Conservation (phyloP, 2,888 invertebrate species). For the Schizotus pectinicornis region DNA sequence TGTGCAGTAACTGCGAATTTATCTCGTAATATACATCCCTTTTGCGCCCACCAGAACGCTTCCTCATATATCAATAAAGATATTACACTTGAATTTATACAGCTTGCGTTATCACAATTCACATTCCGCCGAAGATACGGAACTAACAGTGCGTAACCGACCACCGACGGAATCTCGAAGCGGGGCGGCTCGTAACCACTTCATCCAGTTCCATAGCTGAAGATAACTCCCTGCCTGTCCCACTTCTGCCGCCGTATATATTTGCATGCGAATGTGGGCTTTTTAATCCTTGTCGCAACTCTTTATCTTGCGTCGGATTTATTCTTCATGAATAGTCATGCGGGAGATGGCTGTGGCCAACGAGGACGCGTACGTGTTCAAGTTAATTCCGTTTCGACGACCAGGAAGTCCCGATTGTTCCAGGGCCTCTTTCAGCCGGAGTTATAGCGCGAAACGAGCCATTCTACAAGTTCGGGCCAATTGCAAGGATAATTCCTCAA, state of each 20-base stretch:
- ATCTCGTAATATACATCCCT: constrained; percentile 32
- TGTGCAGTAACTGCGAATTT: constrained; percentile 31
- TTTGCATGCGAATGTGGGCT: neutral
- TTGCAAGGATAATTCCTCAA: too few species aligned
- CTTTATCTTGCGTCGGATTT: too few species aligned
- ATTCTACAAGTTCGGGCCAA: too few species aligned
- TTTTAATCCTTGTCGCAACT: constrained; percentile 9
- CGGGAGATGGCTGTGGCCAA: too few species aligned
- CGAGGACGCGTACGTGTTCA: too few species aligned
- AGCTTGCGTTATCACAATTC: constrained; percentile 46
- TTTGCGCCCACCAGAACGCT: constrained; percentile 25
- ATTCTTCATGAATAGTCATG: too few species aligned
- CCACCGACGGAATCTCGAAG: constrained; percentile 4
- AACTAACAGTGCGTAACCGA: constrained; percentile 31
- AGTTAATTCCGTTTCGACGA: too few species aligned
- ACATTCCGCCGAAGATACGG: constrained; percentile 40
- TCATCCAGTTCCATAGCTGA: too few species aligned
- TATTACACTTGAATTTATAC: constrained; percentile 45
- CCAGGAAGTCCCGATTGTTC: too few species aligned
- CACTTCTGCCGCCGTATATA: neutral
- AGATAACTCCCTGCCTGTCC: too few species aligned
- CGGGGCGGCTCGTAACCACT: neutral
- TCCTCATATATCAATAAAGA: constrained; percentile 42
- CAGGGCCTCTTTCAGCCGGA: too few species aligned
- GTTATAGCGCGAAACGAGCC: too few species aligned